Base-by-base conservation (phyloP, 1,140 invertebrate genomes). In the Polypedilum vanderplanki region DNA sequence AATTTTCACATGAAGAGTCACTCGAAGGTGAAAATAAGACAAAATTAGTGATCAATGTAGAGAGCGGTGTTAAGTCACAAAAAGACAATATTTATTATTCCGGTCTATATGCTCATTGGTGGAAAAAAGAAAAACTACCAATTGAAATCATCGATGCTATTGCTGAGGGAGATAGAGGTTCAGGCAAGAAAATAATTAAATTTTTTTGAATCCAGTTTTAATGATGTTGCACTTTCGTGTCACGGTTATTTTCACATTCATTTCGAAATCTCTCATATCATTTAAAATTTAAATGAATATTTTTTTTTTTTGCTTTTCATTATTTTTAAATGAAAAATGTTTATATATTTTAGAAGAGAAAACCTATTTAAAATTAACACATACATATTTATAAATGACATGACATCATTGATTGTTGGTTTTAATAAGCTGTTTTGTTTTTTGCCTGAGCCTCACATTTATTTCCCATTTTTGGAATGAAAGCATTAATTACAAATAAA, bases 51-150 rank as follows among this genome's bases (percentile, higher is more conserved):
- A 73, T 73, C 17, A 70, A 40, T 9, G 5, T n/a, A 10, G 65
- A 70, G 1, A 70, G 65, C 20, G 20, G 65, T 1, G 18, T 18
- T 7, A 18, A 8, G 1, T 18, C 15, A 4, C 1, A 18, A 18
- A 20, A 3, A 4, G 46, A 70, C 17, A 70, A 85, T 81, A 86
- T 89, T 78, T 94, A 90, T 83, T 89, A 90, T 41, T 93, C 92
- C 24, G 91, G 91, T 78, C 85, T 95, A 80, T 95, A 95, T 81
- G 93, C 92, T 76, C 93, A 95, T 84, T 95, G 93, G 93, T 94
- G 93, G 92, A 89, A 94, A 83, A 94, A 94, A 87, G 91, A 90
- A 81, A 89, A 90, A 79, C 86, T 94, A 81, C 91, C 91, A 22
- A 84, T 85, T 75, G 87, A 85, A 75, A 85, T 89, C 80, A 83